phyloP scores from a whole-genome alignment of 2,797 vertebrate species.

The Artibeus lituratus region DNA sequence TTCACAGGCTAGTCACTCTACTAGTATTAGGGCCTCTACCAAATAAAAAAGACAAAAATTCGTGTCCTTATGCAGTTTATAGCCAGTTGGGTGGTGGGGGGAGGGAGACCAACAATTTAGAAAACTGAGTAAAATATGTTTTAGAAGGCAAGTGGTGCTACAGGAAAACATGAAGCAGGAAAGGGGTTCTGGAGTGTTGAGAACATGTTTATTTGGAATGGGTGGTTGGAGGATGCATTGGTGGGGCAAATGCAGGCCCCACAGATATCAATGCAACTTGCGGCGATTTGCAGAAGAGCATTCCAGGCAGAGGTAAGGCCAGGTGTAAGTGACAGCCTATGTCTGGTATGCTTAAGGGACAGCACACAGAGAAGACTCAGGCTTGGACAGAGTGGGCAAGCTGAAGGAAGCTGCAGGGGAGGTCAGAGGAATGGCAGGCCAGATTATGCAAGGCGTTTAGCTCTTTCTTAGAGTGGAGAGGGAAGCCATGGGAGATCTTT shows the following conservation, averaged over 20 bases:
- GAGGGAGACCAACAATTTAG: not conserved
- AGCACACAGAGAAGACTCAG: not conserved
- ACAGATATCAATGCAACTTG: fast-evolving
- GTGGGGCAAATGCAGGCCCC: not conserved
- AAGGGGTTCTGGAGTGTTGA: fast-evolving
- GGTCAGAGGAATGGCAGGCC: not conserved
- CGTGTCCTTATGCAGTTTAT: not conserved
- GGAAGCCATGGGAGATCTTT: not conserved
- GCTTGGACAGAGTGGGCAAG: not conserved
- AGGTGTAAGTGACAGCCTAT: not conserved
- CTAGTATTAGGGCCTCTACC: not conserved
- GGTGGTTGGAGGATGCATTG: not conserved
- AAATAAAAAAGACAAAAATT: not conserved
- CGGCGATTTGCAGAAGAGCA: not conserved
- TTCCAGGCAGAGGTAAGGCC: not conserved
- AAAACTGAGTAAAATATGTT: not conserved
- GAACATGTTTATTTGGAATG: not conserved
- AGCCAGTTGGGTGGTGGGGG: not conserved
- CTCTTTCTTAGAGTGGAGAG: not conserved
- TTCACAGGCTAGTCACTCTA: not conserved
- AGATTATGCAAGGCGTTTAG: not conserved
- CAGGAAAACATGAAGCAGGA: not conserved
- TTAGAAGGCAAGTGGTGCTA: not conserved
- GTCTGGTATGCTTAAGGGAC: no score
- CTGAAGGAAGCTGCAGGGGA: not conserved